Conservation (phyloP, 1,140 invertebrate species). For the Drosophila biarmipes region DNA sequence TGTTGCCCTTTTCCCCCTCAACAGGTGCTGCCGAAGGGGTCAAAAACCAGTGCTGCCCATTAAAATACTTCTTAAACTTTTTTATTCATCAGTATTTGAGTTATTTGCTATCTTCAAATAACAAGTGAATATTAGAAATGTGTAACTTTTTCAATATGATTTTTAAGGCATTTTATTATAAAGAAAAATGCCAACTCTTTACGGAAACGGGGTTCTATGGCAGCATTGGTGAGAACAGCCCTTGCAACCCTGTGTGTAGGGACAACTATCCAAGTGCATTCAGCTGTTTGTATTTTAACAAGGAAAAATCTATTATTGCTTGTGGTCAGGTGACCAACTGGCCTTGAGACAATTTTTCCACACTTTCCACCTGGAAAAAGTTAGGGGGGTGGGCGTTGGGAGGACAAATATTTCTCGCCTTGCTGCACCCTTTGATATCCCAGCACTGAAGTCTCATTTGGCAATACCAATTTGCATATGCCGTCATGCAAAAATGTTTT, state of each 20-base stretch:
- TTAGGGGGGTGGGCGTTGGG: not conserved
- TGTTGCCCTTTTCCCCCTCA: constrained; percentile 34
- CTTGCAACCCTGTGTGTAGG: not conserved
- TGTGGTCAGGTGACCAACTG: constrained; percentile 65
- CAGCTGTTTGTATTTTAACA: constrained; percentile 71
- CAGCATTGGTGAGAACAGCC: constrained; percentile 15
- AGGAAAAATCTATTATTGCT: constrained; percentile 27
- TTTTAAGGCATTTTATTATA: not conserved
- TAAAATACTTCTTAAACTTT: not conserved
- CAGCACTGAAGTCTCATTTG: constrained; percentile 18
- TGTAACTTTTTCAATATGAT: not conserved
- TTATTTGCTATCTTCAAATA: not conserved
- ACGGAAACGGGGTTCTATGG: not conserved
- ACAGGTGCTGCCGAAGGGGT: constrained; percentile 49
- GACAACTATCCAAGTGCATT: constrained; percentile 57
- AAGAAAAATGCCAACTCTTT: not conserved
- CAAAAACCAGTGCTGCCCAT: not conserved
- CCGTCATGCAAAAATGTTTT: constrained; percentile 76
- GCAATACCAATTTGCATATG: constrained; percentile 74
- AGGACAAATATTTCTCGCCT: constrained; percentile 40
- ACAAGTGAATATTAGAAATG: not conserved
- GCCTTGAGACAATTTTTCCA: constrained; percentile 52
- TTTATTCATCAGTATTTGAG: not conserved
- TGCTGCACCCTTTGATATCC: constrained; percentile 70
- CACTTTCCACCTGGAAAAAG: constrained; percentile 39